Conservation (phyloP, 92 coral and sea anemone species). For the Parazoanthus atlanticus region DNA sequence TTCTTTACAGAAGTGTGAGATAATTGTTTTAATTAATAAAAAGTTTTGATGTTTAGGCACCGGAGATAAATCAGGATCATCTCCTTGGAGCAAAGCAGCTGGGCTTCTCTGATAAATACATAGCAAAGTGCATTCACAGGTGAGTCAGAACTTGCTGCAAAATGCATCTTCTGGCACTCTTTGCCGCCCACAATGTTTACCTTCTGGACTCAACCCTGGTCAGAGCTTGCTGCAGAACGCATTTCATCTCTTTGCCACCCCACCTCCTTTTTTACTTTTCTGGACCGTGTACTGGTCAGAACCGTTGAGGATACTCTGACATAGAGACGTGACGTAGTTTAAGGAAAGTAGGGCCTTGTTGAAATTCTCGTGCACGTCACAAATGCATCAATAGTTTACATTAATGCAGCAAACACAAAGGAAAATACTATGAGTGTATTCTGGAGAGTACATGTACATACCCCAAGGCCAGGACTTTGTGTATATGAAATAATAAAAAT, state of each 20-base stretch:
- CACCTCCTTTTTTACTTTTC: no score
- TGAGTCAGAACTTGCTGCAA: conserved; percentile 24
- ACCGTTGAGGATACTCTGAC: no score
- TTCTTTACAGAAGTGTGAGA: background rate
- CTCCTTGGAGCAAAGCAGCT: conserved; percentile 90
- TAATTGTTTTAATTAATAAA: background rate
- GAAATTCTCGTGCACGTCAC: no score
- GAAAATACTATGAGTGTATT: no score
- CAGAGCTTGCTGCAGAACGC: background rate
- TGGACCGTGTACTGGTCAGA: background rate
- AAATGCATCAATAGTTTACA: no score
- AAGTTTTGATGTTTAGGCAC: conserved; percentile 61
- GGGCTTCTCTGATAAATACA: conserved; percentile 96
- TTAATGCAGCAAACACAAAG: no score
- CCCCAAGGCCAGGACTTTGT: no score
- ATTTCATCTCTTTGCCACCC: background rate
- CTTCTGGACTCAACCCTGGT: background rate
- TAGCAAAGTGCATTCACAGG: conserved; percentile 98
- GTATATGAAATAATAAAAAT: no score
- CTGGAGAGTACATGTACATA: no score
- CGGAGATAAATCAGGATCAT: conserved; percentile 78
- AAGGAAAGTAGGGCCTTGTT: no score
- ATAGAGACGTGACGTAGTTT: no score
- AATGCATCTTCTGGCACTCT: background rate
- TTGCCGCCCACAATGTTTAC: background rate